A percentile compares a stretch with the other conserved stretches of the same genome.
Evolutionary conservation across 1,140 invertebrate genomes (phyloP).

Genomic region (Propsilocerus akamusi): DNA sequence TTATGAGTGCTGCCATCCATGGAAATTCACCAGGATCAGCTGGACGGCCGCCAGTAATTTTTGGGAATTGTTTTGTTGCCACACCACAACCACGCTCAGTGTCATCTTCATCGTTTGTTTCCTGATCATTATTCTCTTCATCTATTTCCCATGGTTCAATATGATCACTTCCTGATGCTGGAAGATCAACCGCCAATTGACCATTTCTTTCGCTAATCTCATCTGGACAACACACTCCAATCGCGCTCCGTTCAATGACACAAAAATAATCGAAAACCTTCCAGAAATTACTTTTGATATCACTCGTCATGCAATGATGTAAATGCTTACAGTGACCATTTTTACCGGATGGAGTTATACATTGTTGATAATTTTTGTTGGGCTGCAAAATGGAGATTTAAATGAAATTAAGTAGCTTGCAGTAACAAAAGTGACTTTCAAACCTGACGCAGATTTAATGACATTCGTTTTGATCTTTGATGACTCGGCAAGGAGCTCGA

Average conservation of each 20-base stretch:
- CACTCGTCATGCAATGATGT: constrained; percentile 38
- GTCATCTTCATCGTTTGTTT: neutral
- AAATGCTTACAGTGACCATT: constrained; percentile 41
- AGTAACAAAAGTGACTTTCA: neutral
- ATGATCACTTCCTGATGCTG: neutral
- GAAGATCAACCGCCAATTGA: constrained; percentile 11
- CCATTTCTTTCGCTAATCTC: constrained; percentile 12
- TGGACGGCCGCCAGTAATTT: constrained; percentile 38
- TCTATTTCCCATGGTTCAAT: constrained; percentile 8
- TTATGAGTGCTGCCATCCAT: constrained; percentile 58
- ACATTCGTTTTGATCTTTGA: no score
- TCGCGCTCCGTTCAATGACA: constrained; percentile 32
- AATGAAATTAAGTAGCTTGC: neutral
- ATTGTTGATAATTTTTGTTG: constrained; percentile 33
- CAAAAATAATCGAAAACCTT: constrained; percentile 43
- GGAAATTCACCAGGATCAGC: constrained; percentile 56
- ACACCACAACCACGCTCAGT: constrained; percentile 41
- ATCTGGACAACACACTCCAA: constrained; percentile 22
- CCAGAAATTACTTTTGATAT: constrained; percentile 31
- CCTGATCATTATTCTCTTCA: constrained; percentile 10
- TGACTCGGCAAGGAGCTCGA: no score
- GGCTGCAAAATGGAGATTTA: neutral
- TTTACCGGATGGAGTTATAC: constrained; percentile 35
- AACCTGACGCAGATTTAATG: neutral
- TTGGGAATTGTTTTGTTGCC: constrained; percentile 30